Evolutionary conservation across 2,888 invertebrate genomes (phyloP).

Genomic region (Hedychridium roseum): DNA sequence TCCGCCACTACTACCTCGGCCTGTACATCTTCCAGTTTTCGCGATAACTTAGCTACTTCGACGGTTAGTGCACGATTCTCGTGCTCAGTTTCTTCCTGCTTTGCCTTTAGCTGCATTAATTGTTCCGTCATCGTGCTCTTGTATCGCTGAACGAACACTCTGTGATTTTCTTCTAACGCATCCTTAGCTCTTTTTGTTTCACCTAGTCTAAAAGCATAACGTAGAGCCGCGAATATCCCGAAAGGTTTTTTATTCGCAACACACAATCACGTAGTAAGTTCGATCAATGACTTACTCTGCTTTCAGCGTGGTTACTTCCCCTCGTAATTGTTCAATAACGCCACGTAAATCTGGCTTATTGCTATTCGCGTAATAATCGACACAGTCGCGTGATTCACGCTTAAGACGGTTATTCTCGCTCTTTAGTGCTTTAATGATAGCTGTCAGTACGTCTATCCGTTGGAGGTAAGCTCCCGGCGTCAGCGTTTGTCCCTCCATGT

Average conservation of each 20-base stretch:
- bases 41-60: slow-evolving; percentile 33
- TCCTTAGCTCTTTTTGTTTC: slow-evolving; percentile 40
- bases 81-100: slow-evolving; percentile 32
- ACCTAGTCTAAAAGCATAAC: slow-evolving; percentile 29
- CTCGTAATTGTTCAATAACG: slow-evolving; percentile 29
- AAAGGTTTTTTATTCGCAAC: neutral
- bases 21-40: slow-evolving; percentile 40
- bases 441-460: slow-evolving; percentile 28
- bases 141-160: slow-evolving; percentile 37
- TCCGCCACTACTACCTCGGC: too few relatives aligned
- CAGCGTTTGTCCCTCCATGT: too few relatives aligned
- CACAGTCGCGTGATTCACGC: slow-evolving; percentile 23
- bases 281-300: slow-evolving; percentile 30
- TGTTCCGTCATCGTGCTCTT: slow-evolving; percentile 35
- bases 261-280: neutral
- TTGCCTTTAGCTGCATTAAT: slow-evolving; percentile 33
- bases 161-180: slow-evolving; percentile 35
- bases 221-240: neutral
- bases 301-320: slow-evolving; percentile 31
- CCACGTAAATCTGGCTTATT: slow-evolving; percentile 19
- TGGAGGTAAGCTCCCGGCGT: slow-evolving; percentile 24
- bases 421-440: slow-evolving; percentile 35
- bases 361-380: slow-evolving; percentile 15
- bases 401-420: slow-evolving; percentile 37
- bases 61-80: slow-evolving; percentile 35